A percentile compares a stretch with the other conserved stretches of the same genome.
Conservation (phyloP, 2,797 vertebrate species). For the Cynodonichthys magdalenae region DNA sequence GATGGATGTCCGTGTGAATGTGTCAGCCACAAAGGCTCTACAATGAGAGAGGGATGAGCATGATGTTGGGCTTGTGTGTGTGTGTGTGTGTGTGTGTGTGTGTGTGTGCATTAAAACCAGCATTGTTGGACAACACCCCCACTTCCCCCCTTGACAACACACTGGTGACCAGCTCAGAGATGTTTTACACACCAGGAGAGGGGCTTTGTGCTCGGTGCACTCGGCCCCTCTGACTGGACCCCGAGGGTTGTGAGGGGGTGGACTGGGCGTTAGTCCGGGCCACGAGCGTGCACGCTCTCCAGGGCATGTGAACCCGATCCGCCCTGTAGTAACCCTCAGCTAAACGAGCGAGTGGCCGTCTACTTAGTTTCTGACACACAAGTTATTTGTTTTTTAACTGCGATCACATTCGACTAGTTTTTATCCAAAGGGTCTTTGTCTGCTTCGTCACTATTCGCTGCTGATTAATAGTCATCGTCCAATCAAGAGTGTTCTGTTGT, state of each 20-base stretch:
- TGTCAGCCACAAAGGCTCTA: constrained; percentile 80
- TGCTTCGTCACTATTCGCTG: constrained; percentile 54
- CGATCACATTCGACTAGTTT: constrained; percentile 25
- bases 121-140: constrained; percentile 79
- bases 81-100: constrained; percentile 65
- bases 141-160: constrained; percentile 68
- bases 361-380: constrained; percentile 45
- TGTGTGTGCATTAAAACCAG: constrained; percentile 76
- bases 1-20: constrained; percentile 79
- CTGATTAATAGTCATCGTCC: constrained; percentile 66
- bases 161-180: constrained; percentile 69
- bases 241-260: background rate
- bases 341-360: constrained; percentile 59
- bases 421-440: constrained; percentile 16
- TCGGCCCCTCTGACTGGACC: constrained; percentile 43
- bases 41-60: constrained; percentile 80
- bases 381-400: constrained; percentile 6
- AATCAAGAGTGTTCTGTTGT: constrained; percentile 60
- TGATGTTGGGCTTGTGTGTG: constrained; percentile 67
- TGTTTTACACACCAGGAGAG: constrained; percentile 64
- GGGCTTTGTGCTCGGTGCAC: constrained; percentile 56
- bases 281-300: constrained; percentile 36
- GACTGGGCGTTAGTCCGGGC: constrained; percentile 2
- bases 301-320: constrained; percentile 51
- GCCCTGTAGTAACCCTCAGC: constrained; percentile 49